These are phyloP conservation scores for Flabesymbios commensalis DNA, from an alignment of 2,888 invertebrate species.

Conservation along the genomic window DNA sequence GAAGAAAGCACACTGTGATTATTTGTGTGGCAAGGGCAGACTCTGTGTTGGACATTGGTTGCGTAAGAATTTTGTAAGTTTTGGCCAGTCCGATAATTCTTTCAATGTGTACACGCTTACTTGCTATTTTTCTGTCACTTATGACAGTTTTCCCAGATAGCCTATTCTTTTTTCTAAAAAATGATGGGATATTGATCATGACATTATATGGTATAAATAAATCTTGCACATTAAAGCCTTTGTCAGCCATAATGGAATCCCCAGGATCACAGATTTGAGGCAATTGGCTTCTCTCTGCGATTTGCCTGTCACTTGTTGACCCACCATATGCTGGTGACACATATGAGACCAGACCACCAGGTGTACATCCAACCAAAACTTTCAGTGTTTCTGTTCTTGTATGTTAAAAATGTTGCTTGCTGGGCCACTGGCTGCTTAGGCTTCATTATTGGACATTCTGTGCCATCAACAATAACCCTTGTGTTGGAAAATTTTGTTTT, in stretches of 20 bases:
- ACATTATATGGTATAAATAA: constrained; percentile 29
- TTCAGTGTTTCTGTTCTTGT: constrained; percentile 43
- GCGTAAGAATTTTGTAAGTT: constrained; percentile 17
- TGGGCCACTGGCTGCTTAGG: constrained; percentile 31
- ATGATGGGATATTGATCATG: constrained; percentile 33
- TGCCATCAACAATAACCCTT: constrained; percentile 37
- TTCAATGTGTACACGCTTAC: constrained; percentile 35
- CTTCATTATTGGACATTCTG: constrained; percentile 38
- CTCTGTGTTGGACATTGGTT: constrained; percentile 9
- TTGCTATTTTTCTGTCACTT: constrained; percentile 30
- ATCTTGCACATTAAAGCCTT: constrained; percentile 29
- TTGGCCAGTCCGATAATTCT: constrained; percentile 30
- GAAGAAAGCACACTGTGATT: constrained; percentile 1
- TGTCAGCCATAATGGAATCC: constrained; percentile 20
- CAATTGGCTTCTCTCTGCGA: constrained; percentile 9
- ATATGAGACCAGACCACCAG: constrained; percentile 36
- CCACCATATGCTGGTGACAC: constrained; percentile 39
- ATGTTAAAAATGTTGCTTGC: constrained; percentile 38
- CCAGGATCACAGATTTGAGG: background rate
- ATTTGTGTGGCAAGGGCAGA: constrained; percentile 1
- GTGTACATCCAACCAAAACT: constrained; percentile 31
- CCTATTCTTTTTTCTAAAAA: constrained; percentile 34
- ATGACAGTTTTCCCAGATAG: constrained; percentile 18
- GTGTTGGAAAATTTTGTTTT: constrained; percentile 34
- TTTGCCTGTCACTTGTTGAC: constrained; percentile 37